Base-by-base conservation (phyloP, 2,113 vertebrate species). In the Malurus melanocephalus region DNA sequence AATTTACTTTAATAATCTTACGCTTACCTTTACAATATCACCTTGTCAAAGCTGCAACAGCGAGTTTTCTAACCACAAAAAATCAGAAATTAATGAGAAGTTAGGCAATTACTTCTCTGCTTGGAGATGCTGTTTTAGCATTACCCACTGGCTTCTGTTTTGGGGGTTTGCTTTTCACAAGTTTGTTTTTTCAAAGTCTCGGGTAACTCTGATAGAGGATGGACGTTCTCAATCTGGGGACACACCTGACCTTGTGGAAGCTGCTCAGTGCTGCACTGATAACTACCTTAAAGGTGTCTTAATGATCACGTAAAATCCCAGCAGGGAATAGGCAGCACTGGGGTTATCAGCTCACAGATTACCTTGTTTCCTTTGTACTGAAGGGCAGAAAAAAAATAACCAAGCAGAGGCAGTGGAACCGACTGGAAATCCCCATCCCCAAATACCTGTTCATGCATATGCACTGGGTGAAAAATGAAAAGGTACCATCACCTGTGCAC, bases 241-340 rank as follows among this genome's bases (percentile, higher is more conserved):
- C 10, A 53, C 64, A 60, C 33, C 40, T n/a, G 17, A 51, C 11
- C 66, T 35, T 24, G 9, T 4, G 27, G 46, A 60, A 91, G 56
- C 42, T 18, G 51, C 40, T 51, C 56, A 62, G 67, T 53, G 71
- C 35, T 80, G 81, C 74, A 80, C 32, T 55, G 64, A 40, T 61
- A 62, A 69, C 30, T 26, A 30, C 60, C 46, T 65, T 32, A 49
- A 40, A 82, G 91, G 71, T 82, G 78, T 53, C 67, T 56, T 45
- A 17, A 67, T 14, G 15, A 46, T 27, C 91, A 84, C 79, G 93
- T 95, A 59, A 93, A 85, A 92, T 96, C 91, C 85, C 88, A 92
- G 3, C 12, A 43, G 33, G n/a, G 57, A 80, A 90, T 40, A 7
- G 20, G 42, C 43, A 88, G 49, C n/a, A 35, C 0, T 35, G 17